Evolutionary conservation across 2,888 invertebrate genomes (phyloP).

Genomic region (Papilio gigon): DNA sequence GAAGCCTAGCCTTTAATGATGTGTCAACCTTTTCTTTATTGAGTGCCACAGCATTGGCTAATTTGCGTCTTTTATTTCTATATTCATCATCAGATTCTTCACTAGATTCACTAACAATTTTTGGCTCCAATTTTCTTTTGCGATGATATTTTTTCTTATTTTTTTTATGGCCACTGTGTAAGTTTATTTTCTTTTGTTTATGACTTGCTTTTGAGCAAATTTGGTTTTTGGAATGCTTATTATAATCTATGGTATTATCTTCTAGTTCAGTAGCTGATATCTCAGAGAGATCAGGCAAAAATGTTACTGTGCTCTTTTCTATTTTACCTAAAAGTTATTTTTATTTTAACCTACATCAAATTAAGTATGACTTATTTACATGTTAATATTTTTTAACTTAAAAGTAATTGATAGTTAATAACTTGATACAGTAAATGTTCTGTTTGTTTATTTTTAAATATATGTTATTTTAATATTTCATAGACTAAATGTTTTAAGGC

Average conservation of each 20-base stretch:
- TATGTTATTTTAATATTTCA: too few species aligned
- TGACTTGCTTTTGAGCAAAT: slow-evolving; percentile 55
- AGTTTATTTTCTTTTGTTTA: slow-evolving; percentile 56
- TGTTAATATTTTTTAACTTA: neutral
- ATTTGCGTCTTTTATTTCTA: slow-evolving; percentile 72
- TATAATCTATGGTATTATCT: slow-evolving; percentile 50
- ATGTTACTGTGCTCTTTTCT: slow-evolving; percentile 50
- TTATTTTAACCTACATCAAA: slow-evolving; percentile 22
- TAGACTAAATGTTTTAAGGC: too few species aligned
- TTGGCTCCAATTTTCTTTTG: slow-evolving; percentile 56
- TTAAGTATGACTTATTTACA: neutral
- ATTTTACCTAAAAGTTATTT: slow-evolving; percentile 54
- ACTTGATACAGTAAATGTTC: neutral
- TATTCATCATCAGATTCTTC: slow-evolving; percentile 75
- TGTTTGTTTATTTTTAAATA: neutral
- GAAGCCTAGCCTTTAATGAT: slow-evolving; percentile 69
- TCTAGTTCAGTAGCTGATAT: slow-evolving; percentile 66
- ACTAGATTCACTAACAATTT: slow-evolving; percentile 64
- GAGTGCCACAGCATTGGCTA: slow-evolving; percentile 81
- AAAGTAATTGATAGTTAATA: too few species aligned
- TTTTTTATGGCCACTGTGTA: slow-evolving; percentile 50
- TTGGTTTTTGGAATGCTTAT: slow-evolving; percentile 48
- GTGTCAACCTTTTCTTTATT: slow-evolving; percentile 64
- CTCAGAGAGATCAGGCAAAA: slow-evolving; percentile 61
- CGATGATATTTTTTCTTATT: slow-evolving; percentile 55